phyloP scores from a whole-genome alignment of 2,888 invertebrate genomes.

The Drosophila putrida region DNA sequence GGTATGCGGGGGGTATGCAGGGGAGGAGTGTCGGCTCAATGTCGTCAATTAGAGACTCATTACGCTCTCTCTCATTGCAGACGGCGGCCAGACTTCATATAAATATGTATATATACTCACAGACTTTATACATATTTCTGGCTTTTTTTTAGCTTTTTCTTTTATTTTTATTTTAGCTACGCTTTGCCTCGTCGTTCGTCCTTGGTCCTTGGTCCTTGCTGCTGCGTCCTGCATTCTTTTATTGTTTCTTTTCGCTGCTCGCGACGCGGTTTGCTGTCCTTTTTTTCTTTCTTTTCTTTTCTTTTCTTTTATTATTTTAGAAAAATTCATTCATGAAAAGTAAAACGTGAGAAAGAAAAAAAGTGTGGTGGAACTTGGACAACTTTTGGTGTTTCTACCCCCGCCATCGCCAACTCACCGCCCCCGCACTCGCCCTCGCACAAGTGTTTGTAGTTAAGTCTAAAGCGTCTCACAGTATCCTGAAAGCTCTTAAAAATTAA shows the following conservation, averaged over 20 bases:
- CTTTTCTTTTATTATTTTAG: slow-evolving; percentile 28
- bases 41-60: slow-evolving; percentile 84
- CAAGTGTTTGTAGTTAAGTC: slow-evolving; percentile 50
- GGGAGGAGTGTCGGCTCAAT: slow-evolving; percentile 60
- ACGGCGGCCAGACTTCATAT: slow-evolving; percentile 81
- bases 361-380: slow-evolving; percentile 68
- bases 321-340: slow-evolving; percentile 75
- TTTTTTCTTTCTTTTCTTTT: slow-evolving; percentile 7
- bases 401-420: no score
- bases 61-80: slow-evolving; percentile 82
- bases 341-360: slow-evolving; percentile 49
- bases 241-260: slow-evolving; percentile 66
- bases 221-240: slow-evolving; percentile 65
- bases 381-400: slow-evolving; percentile 72
- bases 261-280: slow-evolving; percentile 43
- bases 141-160: slow-evolving; percentile 27
- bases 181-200: slow-evolving; percentile 52
- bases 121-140: slow-evolving; percentile 16
- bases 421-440: background rate
- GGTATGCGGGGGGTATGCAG: background rate
- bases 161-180: slow-evolving; percentile 16
- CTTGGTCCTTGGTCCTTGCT: slow-evolving; percentile 53
- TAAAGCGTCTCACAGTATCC: slow-evolving; percentile 44
- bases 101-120: slow-evolving; percentile 14
- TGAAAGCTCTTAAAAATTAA: background rate